Percentiles rank a stretch among this genome's conserved stretches.
These are phyloP conservation scores for Aurelia aurita DNA, from an alignment of 30 jellyfish, hydroid and myxozoan genomes.

Conservation along the genomic window DNA sequence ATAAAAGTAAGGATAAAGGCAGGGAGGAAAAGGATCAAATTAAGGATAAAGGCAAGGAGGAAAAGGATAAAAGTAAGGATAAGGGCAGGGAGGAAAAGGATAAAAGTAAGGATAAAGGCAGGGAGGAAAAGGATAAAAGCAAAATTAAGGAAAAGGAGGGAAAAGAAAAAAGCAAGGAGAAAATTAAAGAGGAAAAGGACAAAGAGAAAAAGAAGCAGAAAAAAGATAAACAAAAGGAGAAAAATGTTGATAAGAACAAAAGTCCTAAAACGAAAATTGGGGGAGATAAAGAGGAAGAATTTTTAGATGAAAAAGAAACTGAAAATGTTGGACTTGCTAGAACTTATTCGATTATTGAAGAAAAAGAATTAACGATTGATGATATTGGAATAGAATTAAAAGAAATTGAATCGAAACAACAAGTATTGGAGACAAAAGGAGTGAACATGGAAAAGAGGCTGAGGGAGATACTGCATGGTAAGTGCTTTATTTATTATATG, in stretches of 20 bases:
- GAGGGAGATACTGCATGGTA: conserved; percentile 83
- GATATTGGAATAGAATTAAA: conserved; percentile 80
- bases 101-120: not conserved
- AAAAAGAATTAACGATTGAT: conserved; percentile 67
- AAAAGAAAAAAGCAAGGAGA: not conserved
- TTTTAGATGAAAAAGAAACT: not conserved
- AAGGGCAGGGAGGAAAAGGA: not conserved
- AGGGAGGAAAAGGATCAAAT: not conserved
- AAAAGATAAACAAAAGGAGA: conserved; percentile 1
- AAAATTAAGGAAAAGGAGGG: conserved; percentile 1
- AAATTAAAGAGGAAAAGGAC: not conserved
- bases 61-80: not conserved
- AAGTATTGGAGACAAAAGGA: conserved; percentile 82
- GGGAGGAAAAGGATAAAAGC: not conserved
- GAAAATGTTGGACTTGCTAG: not conserved
- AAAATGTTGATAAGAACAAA: not conserved
- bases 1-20: not conserved
- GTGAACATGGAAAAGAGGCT: conserved; percentile 93
- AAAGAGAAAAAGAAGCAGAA: conserved; percentile 7
- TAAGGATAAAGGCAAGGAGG: not conserved
- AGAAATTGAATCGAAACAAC: conserved; percentile 71
- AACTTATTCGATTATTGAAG: conserved; percentile 39
- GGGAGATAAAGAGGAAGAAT: not conserved
- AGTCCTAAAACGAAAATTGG: conserved; percentile 23
- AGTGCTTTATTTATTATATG: no score